phyloP scores from a whole-genome alignment of 2,113 vertebrate genomes.

The Rhinolophus ferrumequinum region DNA sequence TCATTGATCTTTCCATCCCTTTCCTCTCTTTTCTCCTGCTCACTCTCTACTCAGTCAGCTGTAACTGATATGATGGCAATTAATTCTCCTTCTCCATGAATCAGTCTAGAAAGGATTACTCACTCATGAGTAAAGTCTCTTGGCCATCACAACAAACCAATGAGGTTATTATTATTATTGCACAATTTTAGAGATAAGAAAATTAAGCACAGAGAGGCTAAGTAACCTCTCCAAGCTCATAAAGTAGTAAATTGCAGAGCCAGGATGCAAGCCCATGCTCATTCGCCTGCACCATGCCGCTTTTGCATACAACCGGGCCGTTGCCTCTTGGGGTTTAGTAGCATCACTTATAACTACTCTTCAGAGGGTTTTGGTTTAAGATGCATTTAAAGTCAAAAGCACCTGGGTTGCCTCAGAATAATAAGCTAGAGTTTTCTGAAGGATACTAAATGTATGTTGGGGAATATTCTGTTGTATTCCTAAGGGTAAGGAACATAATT shows the following conservation, averaged over 20 bases:
- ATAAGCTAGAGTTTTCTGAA: neutral
- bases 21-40: neutral
- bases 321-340: neutral
- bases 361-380: conserved; percentile 13
- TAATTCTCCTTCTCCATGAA: neutral
- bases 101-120: neutral
- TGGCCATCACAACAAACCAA: neutral
- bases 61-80: neutral
- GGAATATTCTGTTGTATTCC: neutral
- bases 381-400: conserved; percentile 26
- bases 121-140: neutral
- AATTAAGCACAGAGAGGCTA: neutral
- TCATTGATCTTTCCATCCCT: neutral
- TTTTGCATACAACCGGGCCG: neutral
- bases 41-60: neutral
- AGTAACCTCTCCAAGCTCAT: neutral
- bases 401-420: neutral
- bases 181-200: neutral
- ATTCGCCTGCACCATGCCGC: neutral
- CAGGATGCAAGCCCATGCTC: neutral
- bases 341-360: neutral
- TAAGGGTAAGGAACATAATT: neutral
- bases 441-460: neutral
- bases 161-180: neutral
- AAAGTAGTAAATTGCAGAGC: neutral